Evolutionary conservation across 2,113 vertebrate species (phyloP), one percentile per base, ranked within the genome.

Genomic region (Anseranas semipalmata): DNA sequence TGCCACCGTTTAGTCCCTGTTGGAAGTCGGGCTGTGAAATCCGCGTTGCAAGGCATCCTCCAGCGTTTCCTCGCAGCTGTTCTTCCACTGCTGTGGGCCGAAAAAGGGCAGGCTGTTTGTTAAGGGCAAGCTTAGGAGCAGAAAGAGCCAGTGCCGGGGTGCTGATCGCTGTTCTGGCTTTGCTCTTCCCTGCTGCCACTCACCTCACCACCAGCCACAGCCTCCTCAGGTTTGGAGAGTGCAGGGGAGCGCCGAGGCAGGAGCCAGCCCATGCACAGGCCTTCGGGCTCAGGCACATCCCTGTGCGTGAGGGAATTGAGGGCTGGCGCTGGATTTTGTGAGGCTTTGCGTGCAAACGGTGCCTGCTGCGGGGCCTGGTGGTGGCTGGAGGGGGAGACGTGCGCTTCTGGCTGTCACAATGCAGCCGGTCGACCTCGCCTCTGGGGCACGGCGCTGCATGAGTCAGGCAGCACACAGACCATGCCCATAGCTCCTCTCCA

Each of bases 281-380:
- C 25, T 22, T 71, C 1, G 0, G n/a, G 30, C 10, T 24, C 33
- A 55, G 60, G 59, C 45, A 60, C 0, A 0, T 20, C n/a, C 37
- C 65, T 4, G 65, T 33, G 46, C 4, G 5, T 35, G 33, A n/a
- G 15, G 7, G n/a, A n/a, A n/a, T n/a, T n/a, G n/a, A n/a, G n/a
- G n/a, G n/a, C n/a, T n/a, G n/a, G 4, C 15, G 18, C 35, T 67
- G 87, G 25, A 3, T 9, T 53, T 28, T 43, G 80, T 43, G 52
- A 21, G 28, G 71, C 5, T 68, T 10, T 7, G 8, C 25, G 8
- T 6, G 43, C 52, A 15, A 35, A 16, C n/a, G n/a, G n/a, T n/a
- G n/a, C n/a, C n/a, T n/a, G n/a, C n/a, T n/a, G 55, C 15, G 30
- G 53, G 24, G 6, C 18, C 72, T 41, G 6, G 39, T 0, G 11